Base-by-base conservation (phyloP, 2,113 vertebrate species). In the Varanus salvator region DNA sequence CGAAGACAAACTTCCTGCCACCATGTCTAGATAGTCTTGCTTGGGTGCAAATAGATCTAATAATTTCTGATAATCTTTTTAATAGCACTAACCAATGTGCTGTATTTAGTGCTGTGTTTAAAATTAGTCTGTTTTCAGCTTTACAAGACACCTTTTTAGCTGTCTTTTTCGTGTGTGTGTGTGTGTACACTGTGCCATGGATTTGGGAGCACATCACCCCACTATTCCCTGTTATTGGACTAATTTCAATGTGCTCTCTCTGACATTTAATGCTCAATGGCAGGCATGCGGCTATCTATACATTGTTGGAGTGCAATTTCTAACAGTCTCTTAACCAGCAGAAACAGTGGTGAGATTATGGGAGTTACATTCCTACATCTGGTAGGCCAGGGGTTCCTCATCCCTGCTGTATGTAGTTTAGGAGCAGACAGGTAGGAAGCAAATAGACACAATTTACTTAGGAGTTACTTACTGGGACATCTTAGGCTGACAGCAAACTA, bases 1-100 rank as follows among this genome's bases (percentile, higher is more conserved):
- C 31, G 74, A 92, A 60, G 60, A 84, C 90, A 57, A 29, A 80
- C 34, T 69, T 66, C 48, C 23, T 88, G n/a, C 31, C 48, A 57
- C 0, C 21, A 0, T 0, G 0, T 9, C 38, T 44, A 44, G 38
- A 1, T 3, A 31, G 25, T 21, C 80, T 50, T 66, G 68, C n/a
- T 90, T 84, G 52, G 6, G 0, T 66, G 8, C 12, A 54, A 84
- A 38, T 34, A 57, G 21, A n/a, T 8, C 17, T 52, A 9, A 29
- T 38, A 6, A 8, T 0, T 2, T 0, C 44, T 76, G 84, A 71
- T 12, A 60, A 48, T 14, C 0, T 90, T 86, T 89, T 86, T 52
- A 14, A 57, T 38, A 0, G 0, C 3, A 57, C 50, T 69, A 83
- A 76, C 17, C 1, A 1, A 66, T 0, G 2, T 76, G 23, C 52